Base-by-base conservation (phyloP, 2,888 invertebrate species). In the Melieria picta region DNA sequence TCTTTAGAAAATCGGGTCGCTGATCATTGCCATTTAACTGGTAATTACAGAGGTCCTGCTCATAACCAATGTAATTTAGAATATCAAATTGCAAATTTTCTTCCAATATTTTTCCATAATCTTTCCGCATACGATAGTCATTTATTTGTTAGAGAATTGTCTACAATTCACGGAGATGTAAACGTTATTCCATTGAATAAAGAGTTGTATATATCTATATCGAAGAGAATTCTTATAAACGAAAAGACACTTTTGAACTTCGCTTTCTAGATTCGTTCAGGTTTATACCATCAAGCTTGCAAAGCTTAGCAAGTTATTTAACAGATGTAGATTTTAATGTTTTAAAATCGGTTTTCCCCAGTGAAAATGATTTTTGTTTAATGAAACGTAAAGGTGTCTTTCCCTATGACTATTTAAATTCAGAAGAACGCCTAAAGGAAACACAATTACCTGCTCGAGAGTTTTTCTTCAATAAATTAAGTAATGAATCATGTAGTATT, bases 11-110 rank as follows among this genome's bases (percentile, higher is more conserved):
- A 62, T 46, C 3, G 48, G 46, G 69, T 69, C 30, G 11, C 47
- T 9, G 69, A 64, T 30, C 64, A 70, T 58, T 70, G 70, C 57
- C 72, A 72, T 56, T 62, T 71, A 62, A 71, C 66, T 46, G 71
- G 56, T 56, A 62, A 55, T 47, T 71, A 71, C 58, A 56, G 67
- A 67, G 72, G 71, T 4, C 67, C 67, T n/a, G 67, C 72, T 9
- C 62, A 72, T 63, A 67, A 57, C 7, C 47, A 45, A 9, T 72
- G 72, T 69, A 69, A 72, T 47, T 66, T 71, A 47, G 43, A 71
- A 46, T 69, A 61, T 69, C 57, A 69, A 48, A 30, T 72, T 7
- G 55, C 58, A 47, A 64, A 69, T 46, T 65, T 65, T 65, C 47
- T 69, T 10, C 69, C 48, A 46, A 63, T 69, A 55, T 30, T 69